phyloP scores from a whole-genome alignment of 2,797 vertebrate genomes.

The Antrozous pallidus region DNA sequence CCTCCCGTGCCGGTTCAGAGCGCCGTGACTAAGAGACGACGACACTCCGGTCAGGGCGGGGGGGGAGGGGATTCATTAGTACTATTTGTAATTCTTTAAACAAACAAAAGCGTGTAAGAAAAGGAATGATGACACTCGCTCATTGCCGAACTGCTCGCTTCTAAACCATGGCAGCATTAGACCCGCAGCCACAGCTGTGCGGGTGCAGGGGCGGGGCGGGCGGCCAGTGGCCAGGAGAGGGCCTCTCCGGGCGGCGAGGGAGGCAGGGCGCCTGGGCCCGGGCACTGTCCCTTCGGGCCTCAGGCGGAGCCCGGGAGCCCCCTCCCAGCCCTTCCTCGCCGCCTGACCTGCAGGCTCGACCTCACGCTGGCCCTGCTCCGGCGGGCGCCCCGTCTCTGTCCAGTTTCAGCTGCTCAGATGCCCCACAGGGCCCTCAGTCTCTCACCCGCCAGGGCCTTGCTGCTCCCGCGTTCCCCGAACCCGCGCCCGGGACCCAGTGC shows the following conservation, averaged over 20 bases:
- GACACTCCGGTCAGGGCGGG: too few species aligned
- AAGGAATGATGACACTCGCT: too few species aligned
- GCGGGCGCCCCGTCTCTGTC: accelerated
- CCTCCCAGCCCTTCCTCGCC: too few species aligned
- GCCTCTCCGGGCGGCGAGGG: accelerated
- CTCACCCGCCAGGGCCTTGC: neutral
- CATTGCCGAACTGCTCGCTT: too few species aligned
- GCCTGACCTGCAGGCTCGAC: neutral
- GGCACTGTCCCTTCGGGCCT: neutral
- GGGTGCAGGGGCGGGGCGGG: neutral
- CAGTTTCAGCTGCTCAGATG: accelerated
- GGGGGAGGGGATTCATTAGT: too few species aligned
- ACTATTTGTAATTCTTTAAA: too few species aligned
- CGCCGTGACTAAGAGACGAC: accelerated
- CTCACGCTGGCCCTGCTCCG: accelerated
- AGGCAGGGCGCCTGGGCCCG: accelerated
- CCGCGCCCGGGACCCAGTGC: accelerated
- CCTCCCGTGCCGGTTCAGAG: accelerated
- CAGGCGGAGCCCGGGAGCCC: neutral
- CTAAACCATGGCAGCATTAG: too few species aligned
- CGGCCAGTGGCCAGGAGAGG: neutral
- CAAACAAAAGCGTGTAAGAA: too few species aligned
- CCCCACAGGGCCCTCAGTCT: neutral
- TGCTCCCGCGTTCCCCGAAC: neutral
- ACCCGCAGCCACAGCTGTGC: too few species aligned